These are phyloP conservation scores for Caenorhabditis plicata DNA, from an alignment of 2,888 invertebrate species.

Conservation along the genomic window DNA sequence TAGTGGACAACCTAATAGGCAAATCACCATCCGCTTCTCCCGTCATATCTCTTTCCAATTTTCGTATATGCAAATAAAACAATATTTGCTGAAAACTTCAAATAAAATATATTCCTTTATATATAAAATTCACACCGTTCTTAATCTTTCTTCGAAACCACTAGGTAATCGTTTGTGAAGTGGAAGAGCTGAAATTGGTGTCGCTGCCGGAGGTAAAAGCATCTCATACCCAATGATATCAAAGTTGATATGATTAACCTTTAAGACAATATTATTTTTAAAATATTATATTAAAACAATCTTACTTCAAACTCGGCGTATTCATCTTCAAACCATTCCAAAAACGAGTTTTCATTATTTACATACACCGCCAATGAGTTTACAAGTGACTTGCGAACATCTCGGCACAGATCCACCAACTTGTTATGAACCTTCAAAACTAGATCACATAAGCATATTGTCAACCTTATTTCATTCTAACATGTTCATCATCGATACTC, in stretches of 20 bases:
- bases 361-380: slow-evolving; percentile 45
- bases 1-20: slow-evolving; percentile 76
- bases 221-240: slow-evolving; percentile 96
- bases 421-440: slow-evolving; percentile 26
- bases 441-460: too few species aligned
- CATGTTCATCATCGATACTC: slow-evolving; percentile 67
- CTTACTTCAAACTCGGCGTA: slow-evolving; percentile 82
- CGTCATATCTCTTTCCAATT: slow-evolving; percentile 43
- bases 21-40: slow-evolving; percentile 80
- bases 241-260: slow-evolving; percentile 45
- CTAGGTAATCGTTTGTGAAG: slow-evolving; percentile 91
- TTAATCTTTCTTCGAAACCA: slow-evolving; percentile 78
- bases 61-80: slow-evolving; percentile 43
- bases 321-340: slow-evolving; percentile 98
- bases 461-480: slow-evolving; percentile 5
- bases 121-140: slow-evolving; percentile 66
- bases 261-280: background rate
- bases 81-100: slow-evolving; percentile 35
- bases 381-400: slow-evolving; percentile 70
- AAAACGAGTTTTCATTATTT: slow-evolving; percentile 90
- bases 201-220: slow-evolving; percentile 88
- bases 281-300: background rate
- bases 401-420: slow-evolving; percentile 20
- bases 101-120: background rate
- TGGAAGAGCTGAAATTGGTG: slow-evolving; percentile 91